Conservation (phyloP, 2,797 vertebrate genomes). For the Acanthurus lineatus region DNA sequence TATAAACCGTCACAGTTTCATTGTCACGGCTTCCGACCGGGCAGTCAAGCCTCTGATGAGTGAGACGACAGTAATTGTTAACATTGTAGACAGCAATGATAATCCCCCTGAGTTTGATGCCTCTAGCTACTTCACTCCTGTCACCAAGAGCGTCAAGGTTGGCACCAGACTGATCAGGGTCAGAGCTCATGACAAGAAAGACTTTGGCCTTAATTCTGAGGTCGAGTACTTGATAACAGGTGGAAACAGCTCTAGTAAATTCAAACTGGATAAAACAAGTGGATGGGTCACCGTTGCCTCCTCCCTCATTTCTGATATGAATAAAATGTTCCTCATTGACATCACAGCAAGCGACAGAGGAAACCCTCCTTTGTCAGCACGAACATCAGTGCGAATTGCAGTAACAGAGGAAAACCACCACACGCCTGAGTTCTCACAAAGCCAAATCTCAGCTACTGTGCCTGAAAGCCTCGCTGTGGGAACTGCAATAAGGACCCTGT, state of each 20-base stretch:
- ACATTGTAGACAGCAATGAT: slow-evolving; percentile 96
- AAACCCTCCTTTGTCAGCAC: slow-evolving; percentile 91
- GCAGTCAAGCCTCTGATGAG: slow-evolving; percentile 92
- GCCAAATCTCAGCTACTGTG: slow-evolving; percentile 89
- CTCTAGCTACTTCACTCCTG: slow-evolving; percentile 92
- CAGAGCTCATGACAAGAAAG: slow-evolving; percentile 91
- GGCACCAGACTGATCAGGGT: slow-evolving; percentile 93
- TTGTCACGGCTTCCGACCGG: slow-evolving; percentile 95
- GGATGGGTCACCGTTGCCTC: slow-evolving; percentile 95
- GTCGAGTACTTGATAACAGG: slow-evolving; percentile 91
- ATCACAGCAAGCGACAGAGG: slow-evolving; percentile 93
- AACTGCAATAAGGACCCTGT: slow-evolving; percentile 89
- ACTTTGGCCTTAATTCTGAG: slow-evolving; percentile 96
- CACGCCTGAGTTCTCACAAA: slow-evolving; percentile 97
- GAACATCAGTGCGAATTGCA: slow-evolving; percentile 86
- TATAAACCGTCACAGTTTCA: slow-evolving; percentile 97
- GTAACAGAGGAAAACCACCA: slow-evolving; percentile 98
- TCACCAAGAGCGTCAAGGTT: slow-evolving; percentile 94
- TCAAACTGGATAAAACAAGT: slow-evolving; percentile 90
- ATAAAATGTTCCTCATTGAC: slow-evolving; percentile 89
- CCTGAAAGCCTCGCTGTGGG: slow-evolving; percentile 94
- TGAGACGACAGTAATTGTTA: slow-evolving; percentile 96
- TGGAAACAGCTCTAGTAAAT: slow-evolving; percentile 89
- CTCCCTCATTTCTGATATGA: slow-evolving; percentile 89
- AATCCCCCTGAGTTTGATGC: slow-evolving; percentile 91